A percentile compares a stretch with the other conserved stretches of the same genome.
Evolutionary conservation across 2,888 invertebrate genomes (phyloP).

Genomic region (Frankliniella fusca): DNA sequence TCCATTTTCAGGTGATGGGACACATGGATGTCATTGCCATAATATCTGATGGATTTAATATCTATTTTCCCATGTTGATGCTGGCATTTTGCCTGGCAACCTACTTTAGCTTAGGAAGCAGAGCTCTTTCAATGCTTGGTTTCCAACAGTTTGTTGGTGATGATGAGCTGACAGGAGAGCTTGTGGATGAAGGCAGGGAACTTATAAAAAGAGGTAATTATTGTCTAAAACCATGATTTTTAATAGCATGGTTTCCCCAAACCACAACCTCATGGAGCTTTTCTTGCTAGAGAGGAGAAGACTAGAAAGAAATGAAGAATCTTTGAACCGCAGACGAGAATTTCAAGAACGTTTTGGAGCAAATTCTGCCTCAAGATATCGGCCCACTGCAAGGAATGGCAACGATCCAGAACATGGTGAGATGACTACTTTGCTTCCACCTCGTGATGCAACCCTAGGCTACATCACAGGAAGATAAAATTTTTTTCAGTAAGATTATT

Average conservation of each 20-base stretch:
- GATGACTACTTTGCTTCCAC: conserved; percentile 7
- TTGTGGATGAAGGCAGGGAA: conserved; percentile 90
- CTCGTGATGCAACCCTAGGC: background rate
- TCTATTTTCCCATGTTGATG: conserved; percentile 98
- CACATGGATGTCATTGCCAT: conserved; percentile 98
- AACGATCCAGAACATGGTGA: conserved; percentile 8
- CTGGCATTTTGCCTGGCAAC: conserved; percentile 88
- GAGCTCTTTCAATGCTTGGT: conserved; percentile 83
- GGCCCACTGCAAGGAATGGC: background rate
- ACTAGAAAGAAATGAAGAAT: conserved; percentile 75
- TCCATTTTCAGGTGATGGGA: conserved; percentile 77
- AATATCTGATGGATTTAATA: conserved; percentile 95
- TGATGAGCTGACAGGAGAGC: conserved; percentile 86
- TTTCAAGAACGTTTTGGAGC: conserved; percentile 61
- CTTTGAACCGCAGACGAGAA: conserved; percentile 67
- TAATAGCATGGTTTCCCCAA: background rate
- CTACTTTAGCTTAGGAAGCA: conserved; percentile 87
- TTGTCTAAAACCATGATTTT: background rate
- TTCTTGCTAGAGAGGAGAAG: conserved; percentile 65
- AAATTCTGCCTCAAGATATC: background rate
- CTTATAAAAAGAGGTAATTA: conserved; percentile 76
- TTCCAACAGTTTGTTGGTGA: conserved; percentile 97
- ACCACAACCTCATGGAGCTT: background rate
- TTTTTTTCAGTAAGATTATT: conserved; percentile 1
- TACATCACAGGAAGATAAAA: conserved; percentile 20